Percentiles rank a stretch among this genome's conserved stretches.
Evolutionary conservation across 2,113 vertebrate genomes (phyloP).

Genomic region (Callocephalon fimbriatum): DNA sequence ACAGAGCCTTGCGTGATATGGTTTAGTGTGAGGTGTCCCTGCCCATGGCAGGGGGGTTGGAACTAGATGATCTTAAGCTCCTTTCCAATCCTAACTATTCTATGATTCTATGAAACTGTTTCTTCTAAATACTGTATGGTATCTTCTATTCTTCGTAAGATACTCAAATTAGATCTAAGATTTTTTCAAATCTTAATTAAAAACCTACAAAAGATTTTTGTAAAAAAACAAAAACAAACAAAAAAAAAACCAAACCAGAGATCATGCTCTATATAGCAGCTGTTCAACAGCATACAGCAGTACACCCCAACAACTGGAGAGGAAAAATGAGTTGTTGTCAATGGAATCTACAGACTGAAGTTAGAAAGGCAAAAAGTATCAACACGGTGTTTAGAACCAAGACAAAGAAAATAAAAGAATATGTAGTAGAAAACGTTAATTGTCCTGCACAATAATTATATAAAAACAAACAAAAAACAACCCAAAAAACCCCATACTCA

Average conservation of each 20-base stretch:
- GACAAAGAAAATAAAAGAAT: neutral
- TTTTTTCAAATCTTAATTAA: neutral
- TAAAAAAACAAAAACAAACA: neutral
- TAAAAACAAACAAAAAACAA: neutral
- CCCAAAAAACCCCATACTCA: neutral
- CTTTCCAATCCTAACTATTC: neutral
- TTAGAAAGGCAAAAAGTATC: neutral
- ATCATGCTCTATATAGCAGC: neutral
- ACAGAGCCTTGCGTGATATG: too few relatives aligned
- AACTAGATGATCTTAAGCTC: neutral
- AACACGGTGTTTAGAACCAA: neutral
- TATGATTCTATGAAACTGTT: neutral
- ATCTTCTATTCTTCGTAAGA: neutral
- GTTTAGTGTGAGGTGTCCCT: too few relatives aligned
- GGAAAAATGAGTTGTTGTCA: neutral
- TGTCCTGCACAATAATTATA: neutral
- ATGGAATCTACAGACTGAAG: neutral
- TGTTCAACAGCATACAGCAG: neutral
- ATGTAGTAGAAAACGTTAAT: neutral
- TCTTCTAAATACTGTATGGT: neutral
- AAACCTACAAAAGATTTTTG: neutral
- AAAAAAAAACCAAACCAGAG: neutral
- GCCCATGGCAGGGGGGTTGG: too few relatives aligned
- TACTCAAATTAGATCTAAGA: neutral
- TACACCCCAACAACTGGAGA: neutral